Base-by-base conservation (phyloP, 2,797 vertebrate genomes). In the Glossophaga mutica region DNA sequence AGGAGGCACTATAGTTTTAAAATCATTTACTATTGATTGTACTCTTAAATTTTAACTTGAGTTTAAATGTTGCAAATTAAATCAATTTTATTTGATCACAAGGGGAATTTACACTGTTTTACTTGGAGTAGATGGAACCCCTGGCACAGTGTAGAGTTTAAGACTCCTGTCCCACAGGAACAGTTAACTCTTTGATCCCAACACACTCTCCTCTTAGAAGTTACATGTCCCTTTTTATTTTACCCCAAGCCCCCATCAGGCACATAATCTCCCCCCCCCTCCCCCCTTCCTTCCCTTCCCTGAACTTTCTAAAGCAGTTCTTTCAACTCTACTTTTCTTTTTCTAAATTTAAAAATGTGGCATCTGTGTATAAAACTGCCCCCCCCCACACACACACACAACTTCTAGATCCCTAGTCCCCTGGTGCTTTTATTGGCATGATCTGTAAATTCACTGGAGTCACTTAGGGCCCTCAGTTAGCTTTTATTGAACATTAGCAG, bases 401-500 rank as follows among this genome's bases (percentile, higher is more conserved):
- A 96, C 97, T 97, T 97, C 81, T 91, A 97, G 87, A 96, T 96
- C 93, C 96, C 96, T 90, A 95, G 81, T 90, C 95, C 97, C 97
- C 97, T 95, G 94, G 94, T 97, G 94, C 95, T 97, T 95, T 97
- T 96, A 9, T 96, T 98, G 98, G 94, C 95, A 93, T 97, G 96
- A 98, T 97, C 97, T 98, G 94, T 97, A 98, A 98, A 97, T 98
- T 97, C 97, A 97, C 95, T 86, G 92, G 96, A 98, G 95, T 98
- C 94, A 96, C 87, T 98, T 70, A 39, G 94, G 97, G 94, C 94
- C 97, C 96, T 98, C 95, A 62, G 94, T 96, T 97, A 96, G 94
- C 97, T 95, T 97, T 97, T 95, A 98, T 98, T 98, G 98, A 97
- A 98, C 97, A 98, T 98, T 97, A 98, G 97, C 98, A 96, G 70